Conservation (phyloP, 2,888 invertebrate genomes). For the Drosophila mimetica region DNA sequence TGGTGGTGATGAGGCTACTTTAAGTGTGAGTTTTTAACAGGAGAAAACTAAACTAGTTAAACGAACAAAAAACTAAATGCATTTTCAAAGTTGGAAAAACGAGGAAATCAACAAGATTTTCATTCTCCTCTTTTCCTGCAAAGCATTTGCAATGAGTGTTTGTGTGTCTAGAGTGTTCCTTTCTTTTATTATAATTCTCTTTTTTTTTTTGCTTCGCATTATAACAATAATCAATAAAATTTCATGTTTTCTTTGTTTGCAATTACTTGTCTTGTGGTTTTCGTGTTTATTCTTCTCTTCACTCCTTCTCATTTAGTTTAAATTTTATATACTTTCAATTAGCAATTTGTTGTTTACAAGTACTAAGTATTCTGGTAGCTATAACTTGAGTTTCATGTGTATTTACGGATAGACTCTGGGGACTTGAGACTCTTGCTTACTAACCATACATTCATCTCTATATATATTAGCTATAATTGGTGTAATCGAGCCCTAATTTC, state of each 20-base stretch:
- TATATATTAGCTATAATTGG: slow-evolving; percentile 68
- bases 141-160: slow-evolving; percentile 41
- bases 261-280: slow-evolving; percentile 58
- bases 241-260: slow-evolving; percentile 66
- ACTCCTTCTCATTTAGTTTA: background rate
- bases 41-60: slow-evolving; percentile 46
- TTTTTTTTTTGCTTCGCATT: slow-evolving; percentile 76
- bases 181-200: slow-evolving; percentile 37
- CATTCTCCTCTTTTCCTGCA: slow-evolving; percentile 43
- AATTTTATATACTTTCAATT: slow-evolving; percentile 40
- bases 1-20: slow-evolving; percentile 26
- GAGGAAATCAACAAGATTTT: slow-evolving; percentile 28
- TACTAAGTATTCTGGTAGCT: slow-evolving; percentile 32
- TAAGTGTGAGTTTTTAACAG: slow-evolving; percentile 41
- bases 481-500: slow-evolving; percentile 40
- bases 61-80: slow-evolving; percentile 62
- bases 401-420: slow-evolving; percentile 37
- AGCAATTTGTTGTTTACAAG: slow-evolving; percentile 48
- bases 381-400: slow-evolving; percentile 37
- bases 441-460: slow-evolving; percentile 31
- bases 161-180: slow-evolving; percentile 6
- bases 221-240: slow-evolving; percentile 80
- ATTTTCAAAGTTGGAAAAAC: slow-evolving; percentile 36
- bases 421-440: slow-evolving; percentile 36
- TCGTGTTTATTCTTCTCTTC: slow-evolving; percentile 19